Base-by-base conservation (phyloP, 2,888 invertebrate genomes). In the Lasioglossum malachurum region DNA sequence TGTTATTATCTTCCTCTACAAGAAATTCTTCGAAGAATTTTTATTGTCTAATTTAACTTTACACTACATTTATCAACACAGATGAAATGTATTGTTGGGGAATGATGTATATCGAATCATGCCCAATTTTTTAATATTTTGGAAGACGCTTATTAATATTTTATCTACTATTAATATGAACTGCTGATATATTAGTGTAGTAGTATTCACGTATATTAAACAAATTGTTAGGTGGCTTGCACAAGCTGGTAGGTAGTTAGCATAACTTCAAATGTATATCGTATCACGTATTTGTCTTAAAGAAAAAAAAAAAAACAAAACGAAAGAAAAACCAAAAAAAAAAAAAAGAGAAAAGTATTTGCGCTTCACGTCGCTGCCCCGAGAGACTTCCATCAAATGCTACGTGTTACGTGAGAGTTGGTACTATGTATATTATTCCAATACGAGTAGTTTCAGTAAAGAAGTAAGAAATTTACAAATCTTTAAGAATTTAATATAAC, bases 91-190 rank as follows among this genome's bases (percentile, higher is more conserved):
- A 82, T 64, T 64, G 64, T 64, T 19, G 5, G 44, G 49, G 14
- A 57, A 72, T 38, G 35, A 49, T 46, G 41, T 67, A 74, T 49
- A 64, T 31, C 23, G 53, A 67, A 78, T 31, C 38, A 64, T 64
- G 64, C 64, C 75, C 75, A 44, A 73, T 82, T 83, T 76, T 76
- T 23, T 82, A 82, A 83, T 73, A 67, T 81, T 81, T 83, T 53
- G 35, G 49, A 82, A 38, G 67, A 83, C 76, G 73, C 76, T 83
- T 83, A 83, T 69, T 46, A 60, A 82, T 83, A 81, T 75, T 81
- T 75, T 46, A 53, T 60, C 44, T 71, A 75, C 23, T 80, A 75
- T 49, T 49, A 75, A 60, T 31, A 80, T 16, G 41, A 49, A 57
- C 4, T 75, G 57, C 71, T 83, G 57, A 67, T 53, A n/a, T 69